A percentile compares a stretch with the other conserved stretches of the same genome.
These are phyloP conservation scores for Zosterops pallidus DNA, from an alignment of 2,113 vertebrate species.

Conservation along the genomic window DNA sequence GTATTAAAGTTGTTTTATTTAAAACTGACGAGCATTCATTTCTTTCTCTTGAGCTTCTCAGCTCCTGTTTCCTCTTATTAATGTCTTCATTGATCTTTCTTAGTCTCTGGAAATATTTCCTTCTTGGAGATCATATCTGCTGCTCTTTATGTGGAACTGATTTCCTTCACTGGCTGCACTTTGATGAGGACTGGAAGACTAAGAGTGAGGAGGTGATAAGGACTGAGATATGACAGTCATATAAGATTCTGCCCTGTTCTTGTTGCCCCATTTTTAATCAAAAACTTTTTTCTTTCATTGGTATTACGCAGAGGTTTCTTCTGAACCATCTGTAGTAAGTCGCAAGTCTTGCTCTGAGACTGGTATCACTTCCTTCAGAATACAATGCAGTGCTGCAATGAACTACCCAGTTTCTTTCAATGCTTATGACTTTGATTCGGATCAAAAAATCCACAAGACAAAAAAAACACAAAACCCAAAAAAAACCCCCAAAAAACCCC, in stretches of 20 bases:
- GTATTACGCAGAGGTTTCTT: neutral
- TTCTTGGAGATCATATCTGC: neutral
- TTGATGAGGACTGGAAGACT: neutral
- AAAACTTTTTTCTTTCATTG: neutral
- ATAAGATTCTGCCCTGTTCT: neutral
- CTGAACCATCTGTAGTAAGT: neutral
- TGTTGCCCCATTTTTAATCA: neutral
- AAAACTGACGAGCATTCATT: neutral
- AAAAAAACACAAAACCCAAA: neutral
- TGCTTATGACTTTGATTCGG: neutral
- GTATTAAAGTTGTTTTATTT: neutral
- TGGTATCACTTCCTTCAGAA: neutral
- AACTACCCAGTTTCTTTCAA: neutral
- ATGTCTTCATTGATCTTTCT: constrained; percentile 3
- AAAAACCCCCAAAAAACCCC: neutral
- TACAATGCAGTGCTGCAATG: neutral
- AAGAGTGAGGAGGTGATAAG: neutral
- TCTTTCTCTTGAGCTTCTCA: neutral
- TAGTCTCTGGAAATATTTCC: neutral
- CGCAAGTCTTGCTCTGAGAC: neutral
- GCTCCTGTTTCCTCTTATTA: constrained; percentile 3
- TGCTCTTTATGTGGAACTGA: neutral
- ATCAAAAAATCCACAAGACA: neutral
- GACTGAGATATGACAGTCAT: neutral
- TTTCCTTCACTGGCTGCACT: neutral